A percentile compares a stretch with the other conserved stretches of the same genome.
Conservation (phyloP, 2,113 vertebrate species). For the Chroicocephalus ridibundus region DNA sequence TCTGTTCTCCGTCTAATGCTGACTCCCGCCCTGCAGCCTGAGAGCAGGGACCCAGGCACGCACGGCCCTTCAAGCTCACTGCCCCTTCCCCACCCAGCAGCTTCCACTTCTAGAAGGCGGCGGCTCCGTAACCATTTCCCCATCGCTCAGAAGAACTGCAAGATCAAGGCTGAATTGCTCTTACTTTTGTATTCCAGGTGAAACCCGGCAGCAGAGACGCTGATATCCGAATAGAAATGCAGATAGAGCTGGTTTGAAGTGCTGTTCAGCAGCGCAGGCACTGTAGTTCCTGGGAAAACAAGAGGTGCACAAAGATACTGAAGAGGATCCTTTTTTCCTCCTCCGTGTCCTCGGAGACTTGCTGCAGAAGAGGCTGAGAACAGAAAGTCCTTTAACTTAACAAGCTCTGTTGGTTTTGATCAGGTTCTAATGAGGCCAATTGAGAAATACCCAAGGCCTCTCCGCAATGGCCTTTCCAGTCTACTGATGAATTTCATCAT, state of each 20-base stretch:
- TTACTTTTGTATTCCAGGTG: slow-evolving; percentile 99
- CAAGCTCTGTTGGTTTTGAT: slow-evolving; percentile 15
- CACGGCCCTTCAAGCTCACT: neutral
- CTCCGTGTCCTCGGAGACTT: neutral
- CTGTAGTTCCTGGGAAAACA: slow-evolving; percentile 85
- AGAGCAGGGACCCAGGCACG: neutral
- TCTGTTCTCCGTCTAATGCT: rapidly evolving
- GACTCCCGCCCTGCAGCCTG: neutral
- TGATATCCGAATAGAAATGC: slow-evolving; percentile 98
- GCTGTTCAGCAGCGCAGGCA: slow-evolving; percentile 96
- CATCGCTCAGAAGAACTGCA: neutral
- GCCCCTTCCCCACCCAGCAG: neutral
- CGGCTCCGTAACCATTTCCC: neutral
- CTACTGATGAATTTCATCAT: neutral
- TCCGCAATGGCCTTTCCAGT: neutral
- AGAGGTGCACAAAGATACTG: neutral
- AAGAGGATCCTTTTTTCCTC: neutral
- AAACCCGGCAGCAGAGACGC: slow-evolving; percentile 95
- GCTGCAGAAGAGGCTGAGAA: slow-evolving; percentile 19
- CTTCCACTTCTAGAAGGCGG: neutral
- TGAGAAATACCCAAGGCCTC: neutral
- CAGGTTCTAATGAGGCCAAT: slow-evolving; percentile 30
- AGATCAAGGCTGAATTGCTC: slow-evolving; percentile 26
- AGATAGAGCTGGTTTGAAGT: slow-evolving; percentile 98
- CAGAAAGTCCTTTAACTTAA: slow-evolving; percentile 13